phyloP scores from a whole-genome alignment of 1,140 invertebrate species.

The Olivierus martensii region DNA sequence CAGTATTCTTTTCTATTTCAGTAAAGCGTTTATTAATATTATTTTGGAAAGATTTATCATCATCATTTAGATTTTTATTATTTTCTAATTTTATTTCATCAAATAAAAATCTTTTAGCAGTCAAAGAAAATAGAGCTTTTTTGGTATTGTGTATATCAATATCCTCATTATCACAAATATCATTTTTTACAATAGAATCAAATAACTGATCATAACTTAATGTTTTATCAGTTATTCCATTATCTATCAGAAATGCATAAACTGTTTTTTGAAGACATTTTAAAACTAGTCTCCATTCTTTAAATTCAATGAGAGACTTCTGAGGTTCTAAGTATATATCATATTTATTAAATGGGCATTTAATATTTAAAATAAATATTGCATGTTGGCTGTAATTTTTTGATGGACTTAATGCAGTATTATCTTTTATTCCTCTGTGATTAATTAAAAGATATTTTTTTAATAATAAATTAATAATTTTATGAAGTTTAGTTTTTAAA shows the following conservation, averaged over 20 bases:
- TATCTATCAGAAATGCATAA: slow-evolving; percentile 22
- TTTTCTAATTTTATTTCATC: neutral
- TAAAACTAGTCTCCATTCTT: slow-evolving; percentile 39
- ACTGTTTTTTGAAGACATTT: slow-evolving; percentile 38
- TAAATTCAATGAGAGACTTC: slow-evolving; percentile 45
- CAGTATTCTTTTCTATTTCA: too few relatives aligned
- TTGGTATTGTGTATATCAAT: slow-evolving; percentile 1
- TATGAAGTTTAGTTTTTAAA: slow-evolving; percentile 36
- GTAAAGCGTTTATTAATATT: too few relatives aligned
- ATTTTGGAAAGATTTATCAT: too few relatives aligned
- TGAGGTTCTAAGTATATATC: slow-evolving; percentile 38
- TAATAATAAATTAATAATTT: slow-evolving; percentile 35
- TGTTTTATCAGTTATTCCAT: too few relatives aligned
- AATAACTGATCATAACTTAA: too few relatives aligned
- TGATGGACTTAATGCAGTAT: slow-evolving; percentile 18
- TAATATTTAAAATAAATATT: slow-evolving; percentile 44
- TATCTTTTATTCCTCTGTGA: slow-evolving; percentile 18
- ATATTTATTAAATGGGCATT: slow-evolving; percentile 40
- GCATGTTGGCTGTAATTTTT: slow-evolving; percentile 32
- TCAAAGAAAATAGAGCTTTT: slow-evolving; percentile 10
- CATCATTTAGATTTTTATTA: too few relatives aligned
- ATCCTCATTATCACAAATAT: neutral
- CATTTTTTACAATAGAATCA: too few relatives aligned
- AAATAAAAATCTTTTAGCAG: neutral
- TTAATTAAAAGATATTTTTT: slow-evolving; percentile 22